A percentile compares a stretch with the other conserved stretches of the same genome.
phyloP scores from a whole-genome alignment of 2,888 invertebrate species.

The Trichogramma evanescens region DNA sequence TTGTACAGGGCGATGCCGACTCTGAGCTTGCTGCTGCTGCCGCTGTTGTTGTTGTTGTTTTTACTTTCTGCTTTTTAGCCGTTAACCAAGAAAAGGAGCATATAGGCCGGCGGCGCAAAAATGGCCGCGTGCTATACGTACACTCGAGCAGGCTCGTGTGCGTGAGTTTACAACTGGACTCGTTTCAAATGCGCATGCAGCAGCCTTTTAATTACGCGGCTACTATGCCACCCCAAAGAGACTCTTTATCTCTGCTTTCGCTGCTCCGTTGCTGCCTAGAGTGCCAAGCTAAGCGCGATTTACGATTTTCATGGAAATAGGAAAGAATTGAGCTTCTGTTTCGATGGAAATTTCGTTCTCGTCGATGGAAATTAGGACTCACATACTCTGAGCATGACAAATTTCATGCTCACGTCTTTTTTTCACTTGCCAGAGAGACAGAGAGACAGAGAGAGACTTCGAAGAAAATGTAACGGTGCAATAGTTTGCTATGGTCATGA shows the following conservation, averaged over 20 bases:
- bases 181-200: conserved; percentile 28
- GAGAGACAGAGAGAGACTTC: background rate
- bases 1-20: too few relatives aligned
- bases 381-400: background rate
- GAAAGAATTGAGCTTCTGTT: conserved; percentile 8
- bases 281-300: conserved; percentile 27
- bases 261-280: background rate
- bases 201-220: conserved; percentile 33
- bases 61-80: too few relatives aligned
- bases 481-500: too few relatives aligned
- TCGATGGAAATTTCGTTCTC: conserved; percentile 3
- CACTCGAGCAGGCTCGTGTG: too few relatives aligned
- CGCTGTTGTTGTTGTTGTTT: too few relatives aligned
- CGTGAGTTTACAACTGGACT: background rate
- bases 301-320: conserved; percentile 38
- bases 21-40: too few relatives aligned
- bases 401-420: background rate
- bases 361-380: conserved; percentile 1
- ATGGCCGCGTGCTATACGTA: too few relatives aligned
- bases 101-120: too few relatives aligned
- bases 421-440: background rate
- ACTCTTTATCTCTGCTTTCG: background rate
- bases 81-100: too few relatives aligned
- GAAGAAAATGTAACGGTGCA: too few relatives aligned
- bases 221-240: background rate